phyloP scores from a whole-genome alignment of 2,113 vertebrate genomes.

The Fulica atra region DNA sequence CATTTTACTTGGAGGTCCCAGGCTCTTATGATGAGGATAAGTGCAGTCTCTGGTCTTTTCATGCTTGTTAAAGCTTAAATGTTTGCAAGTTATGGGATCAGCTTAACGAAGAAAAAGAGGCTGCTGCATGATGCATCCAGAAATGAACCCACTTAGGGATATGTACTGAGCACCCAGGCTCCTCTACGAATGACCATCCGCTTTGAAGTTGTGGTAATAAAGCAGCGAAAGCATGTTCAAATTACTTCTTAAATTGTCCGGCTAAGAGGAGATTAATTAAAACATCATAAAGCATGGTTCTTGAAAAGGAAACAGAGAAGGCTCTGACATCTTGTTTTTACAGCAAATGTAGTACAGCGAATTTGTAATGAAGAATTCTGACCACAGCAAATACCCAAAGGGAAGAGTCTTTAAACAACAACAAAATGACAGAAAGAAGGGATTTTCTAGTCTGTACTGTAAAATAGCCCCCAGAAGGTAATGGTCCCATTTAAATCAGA shows the following conservation, averaged over 20 bases:
- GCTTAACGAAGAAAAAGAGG: neutral
- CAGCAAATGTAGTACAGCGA: neutral
- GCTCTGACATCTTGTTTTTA: neutral
- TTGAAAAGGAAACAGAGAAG: constrained; percentile 12
- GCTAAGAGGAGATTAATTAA: neutral
- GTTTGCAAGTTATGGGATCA: neutral
- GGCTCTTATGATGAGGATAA: neutral
- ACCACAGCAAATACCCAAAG: constrained; percentile 27
- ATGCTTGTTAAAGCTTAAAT: neutral
- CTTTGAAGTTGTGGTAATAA: neutral
- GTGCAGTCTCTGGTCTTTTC: neutral
- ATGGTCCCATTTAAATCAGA: neutral
- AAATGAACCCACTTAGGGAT: neutral
- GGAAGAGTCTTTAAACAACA: constrained; percentile 25
- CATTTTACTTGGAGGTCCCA: neutral
- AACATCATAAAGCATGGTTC: neutral
- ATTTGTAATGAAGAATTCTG: constrained; percentile 1
- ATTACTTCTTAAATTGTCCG: neutral
- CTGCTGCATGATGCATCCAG: neutral
- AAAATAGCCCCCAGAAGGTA: neutral
- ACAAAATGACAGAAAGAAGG: neutral
- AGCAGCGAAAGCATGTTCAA: neutral
- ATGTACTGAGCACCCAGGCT: neutral
- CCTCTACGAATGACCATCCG: neutral
- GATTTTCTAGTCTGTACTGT: neutral